Evolutionary conservation across 2,113 vertebrate genomes (phyloP).

Genomic region (Megaleporinus macrocephalus): DNA sequence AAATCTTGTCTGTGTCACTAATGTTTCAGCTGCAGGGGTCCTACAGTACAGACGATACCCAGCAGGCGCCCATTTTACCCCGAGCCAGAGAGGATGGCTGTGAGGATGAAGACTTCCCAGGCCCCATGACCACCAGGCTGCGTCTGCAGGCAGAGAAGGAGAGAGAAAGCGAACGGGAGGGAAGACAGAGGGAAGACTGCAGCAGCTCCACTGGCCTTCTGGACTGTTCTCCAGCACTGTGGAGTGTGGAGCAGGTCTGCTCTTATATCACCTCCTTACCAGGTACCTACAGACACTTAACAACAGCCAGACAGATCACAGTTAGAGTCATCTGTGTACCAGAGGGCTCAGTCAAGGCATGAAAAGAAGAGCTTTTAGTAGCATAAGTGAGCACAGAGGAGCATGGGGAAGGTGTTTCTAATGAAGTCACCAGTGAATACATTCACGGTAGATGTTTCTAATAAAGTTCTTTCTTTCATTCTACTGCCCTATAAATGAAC

Average conservation of each 20-base stretch:
- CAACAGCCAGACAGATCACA: too few relatives aligned
- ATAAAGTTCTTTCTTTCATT: too few relatives aligned
- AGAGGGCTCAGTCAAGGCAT: too few relatives aligned
- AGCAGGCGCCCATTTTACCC: constrained; percentile 53
- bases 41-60: constrained; percentile 81
- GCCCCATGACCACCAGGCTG: constrained; percentile 89
- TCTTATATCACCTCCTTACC: constrained; percentile 88
- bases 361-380: too few relatives aligned
- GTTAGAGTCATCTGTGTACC: too few relatives aligned
- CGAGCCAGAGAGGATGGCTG: constrained; percentile 44
- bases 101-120: constrained; percentile 77
- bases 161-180: constrained; percentile 77
- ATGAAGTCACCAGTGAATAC: too few relatives aligned
- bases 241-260: constrained; percentile 92
- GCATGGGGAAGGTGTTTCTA: too few relatives aligned
- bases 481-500: too few relatives aligned
- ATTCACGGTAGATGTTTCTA: too few relatives aligned
- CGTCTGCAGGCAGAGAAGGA: constrained; percentile 79
- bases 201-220: constrained; percentile 76
- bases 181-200: constrained; percentile 73
- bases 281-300: constrained; percentile 70
- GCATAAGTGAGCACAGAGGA: too few relatives aligned
- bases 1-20: background rate
- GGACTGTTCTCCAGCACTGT: constrained; percentile 79
- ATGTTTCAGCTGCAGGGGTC: constrained; percentile 78